Evolutionary conservation across 2,888 invertebrate genomes (phyloP), one percentile per base, ranked within the genome.

Genomic region (Dolomedes plantarius): DNA sequence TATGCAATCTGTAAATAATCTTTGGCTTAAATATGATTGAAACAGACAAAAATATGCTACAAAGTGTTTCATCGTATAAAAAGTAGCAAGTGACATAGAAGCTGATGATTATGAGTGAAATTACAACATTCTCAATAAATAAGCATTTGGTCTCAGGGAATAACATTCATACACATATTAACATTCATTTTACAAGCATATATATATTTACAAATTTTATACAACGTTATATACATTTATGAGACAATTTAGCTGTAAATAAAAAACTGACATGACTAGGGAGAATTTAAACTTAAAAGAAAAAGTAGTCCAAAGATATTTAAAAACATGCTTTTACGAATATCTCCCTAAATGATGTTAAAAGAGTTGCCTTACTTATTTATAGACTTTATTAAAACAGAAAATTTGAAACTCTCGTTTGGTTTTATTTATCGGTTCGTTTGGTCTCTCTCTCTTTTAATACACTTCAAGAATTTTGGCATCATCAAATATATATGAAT

Each of bases 1-100:
- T 56, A 56, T 56, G 46, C 56, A 23, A 56, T 56, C 56, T 56
- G 23, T 56, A 56, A 56, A 56, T 56, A 56, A 56, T 19, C 23
- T 56, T 56, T 56, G 23, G 56, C 65, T 67, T 36, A 19, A 67
- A 67, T 23, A 6, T 67, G 41, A 69, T 71, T 31, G 19, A 71
- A 78, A 56, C 75, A 77, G 67, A 85, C 71, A 85, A 85, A 85
- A 77, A 85, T 77, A 85, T 72, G 56, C 83, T 85, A 85, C 83
- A 78, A 78, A 73, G 77, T 73, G 78, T 73, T 83, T 71, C 32
- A 46, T 73, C 73, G 77, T 85, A 77, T 85, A 85, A 85, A 80
- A 77, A 77, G 83, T 77, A 83, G 83, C 77, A 77, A 85, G 83
- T 77, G 83, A 62, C 83, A 83, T 56, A 85, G 67, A 73, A 77